A percentile compares a stretch with the other conserved stretches of the same genome.
These are phyloP conservation scores for Drosophila heteroneura DNA, from an alignment of 2,888 invertebrate species.

Conservation along the genomic window DNA sequence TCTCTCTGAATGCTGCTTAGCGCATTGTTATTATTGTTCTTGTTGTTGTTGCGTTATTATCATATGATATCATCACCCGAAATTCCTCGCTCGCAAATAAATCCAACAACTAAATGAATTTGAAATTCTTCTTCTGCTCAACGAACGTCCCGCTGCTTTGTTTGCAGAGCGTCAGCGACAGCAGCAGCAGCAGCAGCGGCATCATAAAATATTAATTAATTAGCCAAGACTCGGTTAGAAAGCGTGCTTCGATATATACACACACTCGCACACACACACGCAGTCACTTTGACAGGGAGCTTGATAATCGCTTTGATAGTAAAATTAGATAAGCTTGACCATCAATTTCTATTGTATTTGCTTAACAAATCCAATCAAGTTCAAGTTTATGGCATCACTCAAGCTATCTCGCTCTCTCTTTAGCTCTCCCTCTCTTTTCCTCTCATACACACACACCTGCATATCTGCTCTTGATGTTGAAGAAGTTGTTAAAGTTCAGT, in stretches of 20 bases:
- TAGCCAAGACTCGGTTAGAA: slow-evolving; percentile 67
- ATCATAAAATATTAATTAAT: slow-evolving; percentile 79
- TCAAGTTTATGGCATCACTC: slow-evolving; percentile 68
- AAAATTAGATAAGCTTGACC: slow-evolving; percentile 72
- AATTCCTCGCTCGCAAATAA: slow-evolving; percentile 83
- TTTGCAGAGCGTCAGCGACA: slow-evolving; percentile 65
- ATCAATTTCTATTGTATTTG: slow-evolving; percentile 76
- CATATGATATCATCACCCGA: slow-evolving; percentile 84
- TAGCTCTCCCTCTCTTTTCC: not conserved
- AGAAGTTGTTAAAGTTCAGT: slow-evolving; percentile 76
- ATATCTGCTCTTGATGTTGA: slow-evolving; percentile 56
- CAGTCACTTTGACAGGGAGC: slow-evolving; percentile 43
- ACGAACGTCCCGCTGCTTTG: slow-evolving; percentile 70
- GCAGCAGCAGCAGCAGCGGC: slow-evolving; percentile 43
- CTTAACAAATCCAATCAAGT: slow-evolving; percentile 69
- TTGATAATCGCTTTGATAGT: slow-evolving; percentile 64
- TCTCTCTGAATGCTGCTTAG: slow-evolving; percentile 31
- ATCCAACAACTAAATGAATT: slow-evolving; percentile 80
- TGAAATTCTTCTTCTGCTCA: slow-evolving; percentile 65
- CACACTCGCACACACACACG: slow-evolving; percentile 12
- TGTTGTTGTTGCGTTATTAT: slow-evolving; percentile 76
- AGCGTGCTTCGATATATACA: slow-evolving; percentile 60
- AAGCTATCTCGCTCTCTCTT: slow-evolving; percentile 11
- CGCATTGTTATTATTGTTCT: slow-evolving; percentile 36
- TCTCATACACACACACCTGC: not conserved